Evolutionary conservation across 2,113 vertebrate genomes (phyloP).

Genomic region (Apeltes quadracus): DNA sequence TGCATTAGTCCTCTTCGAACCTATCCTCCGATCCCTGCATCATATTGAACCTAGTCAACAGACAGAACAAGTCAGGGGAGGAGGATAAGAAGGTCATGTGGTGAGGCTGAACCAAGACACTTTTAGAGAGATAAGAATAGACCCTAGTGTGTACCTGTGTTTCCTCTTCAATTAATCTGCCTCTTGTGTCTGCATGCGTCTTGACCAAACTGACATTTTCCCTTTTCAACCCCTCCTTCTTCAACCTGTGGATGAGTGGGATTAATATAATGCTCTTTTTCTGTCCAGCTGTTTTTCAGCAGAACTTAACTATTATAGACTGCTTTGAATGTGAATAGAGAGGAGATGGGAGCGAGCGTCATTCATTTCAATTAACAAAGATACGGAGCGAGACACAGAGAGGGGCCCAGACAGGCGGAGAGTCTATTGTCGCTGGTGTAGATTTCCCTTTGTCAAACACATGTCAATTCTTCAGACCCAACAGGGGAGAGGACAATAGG

Average conservation of each 20-base stretch:
- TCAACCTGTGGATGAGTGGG: constrained; percentile 55
- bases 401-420: constrained; percentile 41
- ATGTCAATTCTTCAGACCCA: constrained; percentile 73
- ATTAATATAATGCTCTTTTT: constrained; percentile 57
- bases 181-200: constrained; percentile 34
- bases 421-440: constrained; percentile 70
- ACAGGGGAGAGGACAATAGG: constrained; percentile 71
- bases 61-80: constrained; percentile 30
- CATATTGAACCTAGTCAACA: constrained; percentile 51
- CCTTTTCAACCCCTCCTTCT: constrained; percentile 55
- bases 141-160: constrained; percentile 27
- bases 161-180: constrained; percentile 45
- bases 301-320: constrained; percentile 65
- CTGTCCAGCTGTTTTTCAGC: constrained; percentile 57
- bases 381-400: constrained; percentile 23
- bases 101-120: constrained; percentile 38
- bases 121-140: constrained; percentile 44
- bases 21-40: constrained; percentile 66
- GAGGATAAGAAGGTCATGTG: constrained; percentile 54
- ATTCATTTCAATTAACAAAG: constrained; percentile 65
- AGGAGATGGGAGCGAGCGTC: constrained; percentile 62
- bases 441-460: constrained; percentile 78
- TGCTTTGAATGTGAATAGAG: constrained; percentile 77
- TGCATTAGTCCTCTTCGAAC: constrained; percentile 73
- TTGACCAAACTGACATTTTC: constrained; percentile 13